Base-by-base conservation (phyloP, 2,113 vertebrate species). In the Campylorhamphus procurvoides region DNA sequence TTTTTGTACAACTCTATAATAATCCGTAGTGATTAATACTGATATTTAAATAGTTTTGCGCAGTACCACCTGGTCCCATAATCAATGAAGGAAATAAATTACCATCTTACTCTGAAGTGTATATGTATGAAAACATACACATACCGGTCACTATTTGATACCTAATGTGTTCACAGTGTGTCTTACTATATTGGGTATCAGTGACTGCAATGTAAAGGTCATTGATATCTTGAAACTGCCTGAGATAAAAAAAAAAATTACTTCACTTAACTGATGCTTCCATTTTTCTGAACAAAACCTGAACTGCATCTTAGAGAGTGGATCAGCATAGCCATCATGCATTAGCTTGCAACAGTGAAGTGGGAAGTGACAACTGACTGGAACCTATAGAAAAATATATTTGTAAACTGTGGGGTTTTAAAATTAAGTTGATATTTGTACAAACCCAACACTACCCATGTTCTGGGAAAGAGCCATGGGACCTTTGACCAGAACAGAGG, bases 331-430 rank as follows among this genome's bases (percentile, higher is more conserved):
- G 17, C 37, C 1, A 0, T 62, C 3, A 0, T 63, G 73, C 33
- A 46, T 87, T 89, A 79, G 28, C 35, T 85, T 19, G 5, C 58
- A 62, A 74, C 58, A 60, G 39, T 59, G 9, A 95, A 77, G 77
- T 94, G 89, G 84, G 95, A 96, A 93, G 93, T 94, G 91, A 74
- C 59, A 93, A 59, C 60, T 95, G 31, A 74, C 63, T 95, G 50
- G 71, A 91, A 74, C 78, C 60, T 74, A 79, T 85, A 75, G 91
- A 83, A 66, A 46, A 94, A 77, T 85, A 66, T 89, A 91, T 90
- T 83, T 93, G 44, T 68, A 71, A 86, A 84, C 17, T 67, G 59
- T 83, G 72, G 16, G 58, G 0, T 73, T 95, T 74, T 9, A 33
- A 81, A 88, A 73, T 25, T 39, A 79, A 58, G 35, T 37, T 74